Percentiles rank a stretch among this genome's conserved stretches.
These are phyloP conservation scores for Bos javanicus DNA, from an alignment of 2,113 vertebrate species.

Conservation along the genomic window DNA sequence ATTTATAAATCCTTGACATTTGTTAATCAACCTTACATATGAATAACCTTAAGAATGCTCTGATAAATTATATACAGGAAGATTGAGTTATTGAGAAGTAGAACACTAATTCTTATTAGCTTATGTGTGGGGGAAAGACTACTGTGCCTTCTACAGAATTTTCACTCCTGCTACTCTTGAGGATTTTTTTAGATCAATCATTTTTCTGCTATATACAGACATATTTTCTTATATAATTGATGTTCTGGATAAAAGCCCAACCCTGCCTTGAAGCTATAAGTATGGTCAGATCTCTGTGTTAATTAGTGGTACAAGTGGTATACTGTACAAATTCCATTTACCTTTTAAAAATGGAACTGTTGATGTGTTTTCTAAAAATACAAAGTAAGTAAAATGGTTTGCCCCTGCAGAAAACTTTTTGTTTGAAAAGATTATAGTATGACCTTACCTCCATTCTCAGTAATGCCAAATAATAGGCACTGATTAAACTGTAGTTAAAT, in stretches of 20 bases:
- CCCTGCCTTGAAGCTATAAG: not conserved
- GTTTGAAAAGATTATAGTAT: not conserved
- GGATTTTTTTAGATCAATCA: not conserved
- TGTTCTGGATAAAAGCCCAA: not conserved
- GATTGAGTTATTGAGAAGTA: not conserved
- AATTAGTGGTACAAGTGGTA: not conserved
- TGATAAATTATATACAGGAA: not conserved
- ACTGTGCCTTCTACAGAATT: not conserved
- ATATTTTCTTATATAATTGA: not conserved
- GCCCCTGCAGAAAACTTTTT: not conserved
- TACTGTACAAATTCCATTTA: not conserved
- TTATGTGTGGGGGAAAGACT: not conserved
- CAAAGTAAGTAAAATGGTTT: not conserved
- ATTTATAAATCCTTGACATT: slow-evolving; percentile 27
- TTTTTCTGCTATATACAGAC: not conserved
- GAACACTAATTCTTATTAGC: not conserved
- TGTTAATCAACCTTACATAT: not conserved
- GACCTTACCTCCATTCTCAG: not conserved
- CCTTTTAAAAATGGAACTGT: not conserved
- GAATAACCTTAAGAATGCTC: not conserved
- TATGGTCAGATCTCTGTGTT: not conserved
- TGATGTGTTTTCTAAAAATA: not conserved
- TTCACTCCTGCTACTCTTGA: not conserved
- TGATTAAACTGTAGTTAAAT: not conserved
- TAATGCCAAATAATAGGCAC: not conserved